Evolutionary conservation across 2,888 invertebrate species (phyloP).

Genomic region (Netelia melanura): DNA sequence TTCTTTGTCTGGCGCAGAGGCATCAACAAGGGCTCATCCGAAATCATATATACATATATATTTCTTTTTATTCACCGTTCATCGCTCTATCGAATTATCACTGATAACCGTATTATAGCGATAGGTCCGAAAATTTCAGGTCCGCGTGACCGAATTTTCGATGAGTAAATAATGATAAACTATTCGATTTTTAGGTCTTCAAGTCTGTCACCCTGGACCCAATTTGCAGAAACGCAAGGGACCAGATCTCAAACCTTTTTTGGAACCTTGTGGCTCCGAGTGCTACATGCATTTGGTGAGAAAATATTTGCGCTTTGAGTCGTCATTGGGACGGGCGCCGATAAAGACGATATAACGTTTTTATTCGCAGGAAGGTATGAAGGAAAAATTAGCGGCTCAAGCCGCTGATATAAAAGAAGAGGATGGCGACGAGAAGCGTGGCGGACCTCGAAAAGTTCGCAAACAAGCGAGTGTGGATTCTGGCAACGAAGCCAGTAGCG

Average conservation of each 20-base stretch:
- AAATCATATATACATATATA: constrained; percentile 68
- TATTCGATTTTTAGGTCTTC: constrained; percentile 88
- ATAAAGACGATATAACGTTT: constrained; percentile 19
- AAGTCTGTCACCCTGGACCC: constrained; percentile 96
- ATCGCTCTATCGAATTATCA: constrained; percentile 70
- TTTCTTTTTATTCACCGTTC: constrained; percentile 75
- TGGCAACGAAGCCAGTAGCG: constrained; percentile 96
- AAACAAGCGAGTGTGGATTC: constrained; percentile 92
- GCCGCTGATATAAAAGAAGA: constrained; percentile 87
- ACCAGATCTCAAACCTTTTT: constrained; percentile 94
- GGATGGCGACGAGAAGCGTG: constrained; percentile 84
- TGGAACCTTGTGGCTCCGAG: constrained; percentile 93
- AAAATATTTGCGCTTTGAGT: constrained; percentile 48
- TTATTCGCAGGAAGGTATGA: constrained; percentile 91
- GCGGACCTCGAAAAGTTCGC: constrained; percentile 86
- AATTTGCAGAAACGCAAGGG: constrained; percentile 95
- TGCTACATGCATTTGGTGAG: constrained; percentile 95
- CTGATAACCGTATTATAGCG: constrained; percentile 36
- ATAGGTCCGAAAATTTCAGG: background rate
- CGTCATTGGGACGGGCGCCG: background rate
- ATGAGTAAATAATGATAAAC: background rate
- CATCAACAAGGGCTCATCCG: constrained; percentile 77
- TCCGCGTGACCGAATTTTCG: background rate
- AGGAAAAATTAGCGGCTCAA: constrained; percentile 91
- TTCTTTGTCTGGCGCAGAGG: constrained; percentile 78